Evolutionary conservation across 2,797 vertebrate genomes (phyloP).

Genomic region (Gambusia yucatana): DNA sequence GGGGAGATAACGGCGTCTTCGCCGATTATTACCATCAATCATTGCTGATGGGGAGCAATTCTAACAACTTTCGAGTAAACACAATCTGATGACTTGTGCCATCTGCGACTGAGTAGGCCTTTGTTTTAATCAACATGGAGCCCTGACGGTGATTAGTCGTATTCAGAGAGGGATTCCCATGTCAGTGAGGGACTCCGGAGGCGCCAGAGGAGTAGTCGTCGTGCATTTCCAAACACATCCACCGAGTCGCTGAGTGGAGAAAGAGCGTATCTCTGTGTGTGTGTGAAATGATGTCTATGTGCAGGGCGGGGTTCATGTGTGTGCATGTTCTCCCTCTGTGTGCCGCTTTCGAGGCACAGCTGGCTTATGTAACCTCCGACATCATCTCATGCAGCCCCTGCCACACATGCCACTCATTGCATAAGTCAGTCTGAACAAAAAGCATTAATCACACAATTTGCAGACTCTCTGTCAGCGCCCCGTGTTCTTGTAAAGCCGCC

Average conservation of each 20-base stretch:
- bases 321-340: conserved; percentile 13
- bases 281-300: conserved; percentile 3
- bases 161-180: conserved; percentile 71
- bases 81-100: conserved; percentile 72
- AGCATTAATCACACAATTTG: conserved; percentile 61
- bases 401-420: conserved; percentile 62
- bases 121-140: conserved; percentile 73
- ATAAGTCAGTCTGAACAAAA: conserved; percentile 47
- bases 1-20: conserved; percentile 49
- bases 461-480: conserved; percentile 37
- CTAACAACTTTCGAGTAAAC: conserved; percentile 57
- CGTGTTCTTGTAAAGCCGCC: conserved; percentile 52
- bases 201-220: conserved; percentile 31
- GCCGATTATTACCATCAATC: conserved; percentile 68
- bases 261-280: background rate
- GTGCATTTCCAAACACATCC: conserved; percentile 33
- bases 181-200: conserved; percentile 45
- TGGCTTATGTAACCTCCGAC: conserved; percentile 57
- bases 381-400: conserved; percentile 53
- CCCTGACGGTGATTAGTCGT: conserved; percentile 62
- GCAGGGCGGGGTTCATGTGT: conserved; percentile 28
- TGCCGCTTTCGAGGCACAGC: conserved; percentile 36
- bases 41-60: conserved; percentile 61
- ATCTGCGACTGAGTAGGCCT: conserved; percentile 61
- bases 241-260: conserved; percentile 16